Base-by-base conservation (phyloP, 2,797 vertebrate species). In the Mastacembelus armatus region DNA sequence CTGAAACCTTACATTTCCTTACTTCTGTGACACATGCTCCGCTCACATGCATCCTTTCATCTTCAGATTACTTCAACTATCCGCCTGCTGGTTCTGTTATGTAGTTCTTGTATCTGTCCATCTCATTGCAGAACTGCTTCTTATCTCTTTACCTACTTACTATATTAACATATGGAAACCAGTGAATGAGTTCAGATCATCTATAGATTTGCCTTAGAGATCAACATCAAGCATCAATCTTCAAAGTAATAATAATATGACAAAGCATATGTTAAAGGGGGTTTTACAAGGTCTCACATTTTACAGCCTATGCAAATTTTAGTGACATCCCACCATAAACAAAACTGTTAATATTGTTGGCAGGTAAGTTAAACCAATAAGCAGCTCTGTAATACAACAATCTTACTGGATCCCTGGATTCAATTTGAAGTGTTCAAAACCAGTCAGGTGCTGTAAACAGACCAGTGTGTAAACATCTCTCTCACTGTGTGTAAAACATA, bases 1-100 rank as follows among this genome's bases (percentile, higher is more conserved):
- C 64, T 58, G 65, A 83, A 77, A 84, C 74, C 9, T 64, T 57
- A 72, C 59, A 88, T 74, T 84, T 83, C 69, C 72, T 68, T 40
- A 45, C 21, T 22, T 24, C 43, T 38, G 45, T 59, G 39, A 64
- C 60, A 56, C 42, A 61, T 16, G 40, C 43, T 50, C 2, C 15
- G 22, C 29, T 71, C 47, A 63, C 52, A 58, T 81, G 66, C 33
- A 49, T 69, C 60, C 36, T 68, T 45, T 39, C 44, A 52, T 30
- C n/a, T 54, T 33, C n/a, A 11, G 14, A 3, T 47, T 6, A 24
- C 26, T 18, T 10, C 0, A 48, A 44, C 15, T 14, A 35, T 48
- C n/a, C 10, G 32, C 66, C 47, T 48, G 50, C n/a, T 18, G 35
- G 36, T 66, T 36, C 5, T 4, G 16, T 33, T 21, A 16, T 44